Evolutionary conservation across 1,140 invertebrate species (phyloP), one percentile per base, ranked within the genome.

Genomic region (Hormaphis cornu): DNA sequence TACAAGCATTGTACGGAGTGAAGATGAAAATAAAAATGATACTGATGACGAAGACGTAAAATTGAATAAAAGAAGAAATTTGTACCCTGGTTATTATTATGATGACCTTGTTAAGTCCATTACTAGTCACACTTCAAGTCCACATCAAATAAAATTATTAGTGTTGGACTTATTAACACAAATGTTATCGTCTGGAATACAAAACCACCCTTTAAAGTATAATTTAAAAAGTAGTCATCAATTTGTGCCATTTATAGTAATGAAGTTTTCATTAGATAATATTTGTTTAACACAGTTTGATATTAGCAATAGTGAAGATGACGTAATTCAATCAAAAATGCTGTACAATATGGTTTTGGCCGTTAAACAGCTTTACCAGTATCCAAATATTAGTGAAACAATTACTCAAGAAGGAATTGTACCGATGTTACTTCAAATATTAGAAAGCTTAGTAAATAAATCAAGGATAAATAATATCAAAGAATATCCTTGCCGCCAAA

Each of bases 341-440:
- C 82, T 82, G 0, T 81, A 82, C 61, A 75, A 86, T 0, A 79
- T 87, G 72, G 77, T 86, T 2, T 80, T 80, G 6, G 80, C 83
- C 0, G 71, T 86, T 52, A 81, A 85, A 69, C 80, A 82, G 73
- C 81, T 85, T 6, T 74, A 85, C 0, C 75, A 81, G 7, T 78
- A 81, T 37, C 78, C 83, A 16, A 84, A 85, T 61, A 77, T 83
- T 0, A 86, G 81, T 44, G 79, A 80, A 2, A 82, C 83, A 72
- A 77, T 85, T 12, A 84, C 85, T 33, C 82, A 83, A 58, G 84
- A 83, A 73, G 84, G 84, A 0, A 79, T 84, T 20, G 56, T 87
- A 12, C 84, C 84, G 6, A 56, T 69, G 42, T 70, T 73, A 42
- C 52, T 73, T 2, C 28, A 70, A 37, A 70, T 73, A 50, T 46